Percentiles rank a stretch among this genome's conserved stretches.
Evolutionary conservation across 2,888 invertebrate genomes (phyloP).

Genomic region (Dolichomitus sp.): DNA sequence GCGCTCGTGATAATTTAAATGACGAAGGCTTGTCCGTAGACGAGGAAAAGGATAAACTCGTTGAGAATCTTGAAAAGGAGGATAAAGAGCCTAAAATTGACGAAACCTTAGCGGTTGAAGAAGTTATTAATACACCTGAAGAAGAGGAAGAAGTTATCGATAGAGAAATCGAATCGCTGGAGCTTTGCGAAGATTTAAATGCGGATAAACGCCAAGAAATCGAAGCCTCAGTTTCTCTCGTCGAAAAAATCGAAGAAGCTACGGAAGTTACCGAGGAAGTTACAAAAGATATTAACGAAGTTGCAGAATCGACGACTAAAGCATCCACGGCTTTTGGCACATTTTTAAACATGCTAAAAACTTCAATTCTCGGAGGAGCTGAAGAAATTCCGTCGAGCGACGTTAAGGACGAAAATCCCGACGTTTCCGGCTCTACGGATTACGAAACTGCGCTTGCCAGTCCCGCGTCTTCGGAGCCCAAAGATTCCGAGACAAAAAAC

Average conservation of each 20-base stretch:
- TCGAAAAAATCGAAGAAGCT: constrained; percentile 13
- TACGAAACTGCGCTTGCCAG: constrained; percentile 2
- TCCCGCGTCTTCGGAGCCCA: background rate
- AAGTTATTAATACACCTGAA: background rate
- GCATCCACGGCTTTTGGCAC: constrained; percentile 21
- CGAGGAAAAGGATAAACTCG: background rate
- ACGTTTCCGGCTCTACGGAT: constrained; percentile 6
- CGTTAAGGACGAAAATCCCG: constrained; percentile 14
- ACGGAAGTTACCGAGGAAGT: constrained; percentile 5
- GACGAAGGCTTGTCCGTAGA: background rate
- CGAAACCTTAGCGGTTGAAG: background rate
- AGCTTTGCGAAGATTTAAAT: background rate
- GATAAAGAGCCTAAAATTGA: background rate
- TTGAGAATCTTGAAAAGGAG: background rate
- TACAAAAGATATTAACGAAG: background rate
- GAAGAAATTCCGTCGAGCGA: constrained; percentile 9
- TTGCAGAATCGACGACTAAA: background rate
- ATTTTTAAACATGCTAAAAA: constrained; percentile 32
- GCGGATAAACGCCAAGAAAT: background rate
- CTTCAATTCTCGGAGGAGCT: constrained; percentile 16
- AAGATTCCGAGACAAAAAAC: constrained; percentile 20
- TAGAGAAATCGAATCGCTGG: background rate
- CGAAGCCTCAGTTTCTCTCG: background rate
- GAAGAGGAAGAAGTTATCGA: background rate
- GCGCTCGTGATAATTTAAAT: background rate